Base-by-base conservation (phyloP, 2,888 invertebrate species). In the Parnassius orleans region DNA sequence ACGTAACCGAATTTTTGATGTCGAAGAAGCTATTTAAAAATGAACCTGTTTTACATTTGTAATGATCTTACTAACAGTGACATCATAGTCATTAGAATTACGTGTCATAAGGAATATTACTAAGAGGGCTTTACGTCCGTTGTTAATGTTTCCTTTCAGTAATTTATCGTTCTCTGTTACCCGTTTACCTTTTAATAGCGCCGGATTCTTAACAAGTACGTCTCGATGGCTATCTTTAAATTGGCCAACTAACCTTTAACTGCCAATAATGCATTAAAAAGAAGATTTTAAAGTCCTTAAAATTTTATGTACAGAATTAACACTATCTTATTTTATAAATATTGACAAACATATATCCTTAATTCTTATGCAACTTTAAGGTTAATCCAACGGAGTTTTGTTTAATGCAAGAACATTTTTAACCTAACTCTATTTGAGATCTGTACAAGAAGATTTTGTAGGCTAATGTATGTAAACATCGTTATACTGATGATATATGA, bases 191-290 rank as follows among this genome's bases (percentile, higher is more conserved):
- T 67, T 65, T 63, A 67, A 68, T 72, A 59, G 56, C 64, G 65
- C 63, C 65, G 74, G 74, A 76, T 73, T 72, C 69, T 55, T 55
- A 10, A n/a, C 53, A 60, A 63, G 63, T 53, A 69, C 71, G 67
- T 61, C 47, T 56, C 55, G 61, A 68, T 81, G 77, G 73, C 68
- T 81, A 72, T 76, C 72, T 71, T 72, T 78, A 80, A 83, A 85
- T 86, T 82, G 80, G 74, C 76, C 80, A 82, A 79, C 79, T 86
- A 81, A 83, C 86, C 85, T 87, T 86, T 68, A 68, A 68, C 63
- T 50, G 42, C 66, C 54, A 60, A 52, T 53, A 58, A 64, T 71
- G 63, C 65, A 62, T 53, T 54, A 46, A 43, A 47, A 12, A n/a
- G 15, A 54, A 15, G 53, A 47, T 46, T 53, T 68, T 66, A 67